These are phyloP conservation scores for Taurulus bubalis DNA, from an alignment of 2,113 vertebrate genomes.

Conservation along the genomic window DNA sequence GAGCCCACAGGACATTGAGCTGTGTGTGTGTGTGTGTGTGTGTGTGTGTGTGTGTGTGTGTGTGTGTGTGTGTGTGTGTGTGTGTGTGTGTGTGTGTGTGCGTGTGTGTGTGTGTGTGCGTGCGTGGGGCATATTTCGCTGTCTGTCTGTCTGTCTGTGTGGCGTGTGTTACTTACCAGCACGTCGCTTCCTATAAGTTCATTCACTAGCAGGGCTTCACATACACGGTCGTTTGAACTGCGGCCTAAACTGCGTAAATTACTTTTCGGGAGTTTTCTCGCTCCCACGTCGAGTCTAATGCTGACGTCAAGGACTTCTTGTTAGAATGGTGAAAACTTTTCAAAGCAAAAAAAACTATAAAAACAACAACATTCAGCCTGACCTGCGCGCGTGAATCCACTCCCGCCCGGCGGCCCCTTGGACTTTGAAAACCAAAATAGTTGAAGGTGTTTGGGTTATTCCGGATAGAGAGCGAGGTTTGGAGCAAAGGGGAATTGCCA, in stretches of 20 bases:
- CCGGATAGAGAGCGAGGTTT: conserved; percentile 18
- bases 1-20: background rate
- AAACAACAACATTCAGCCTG: conserved; percentile 10
- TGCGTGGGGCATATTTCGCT: background rate
- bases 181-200: background rate
- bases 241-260: background rate
- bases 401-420: conserved; percentile 33
- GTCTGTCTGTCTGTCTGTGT: background rate
- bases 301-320: conserved; percentile 63
- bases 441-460: conserved; percentile 4
- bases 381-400: conserved; percentile 59
- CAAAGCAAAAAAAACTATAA: conserved; percentile 1
- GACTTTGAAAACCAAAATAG: background rate
- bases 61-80: too few relatives aligned
- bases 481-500: conserved; percentile 41
- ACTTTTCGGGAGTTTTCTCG: conserved; percentile 25
- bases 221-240: background rate
- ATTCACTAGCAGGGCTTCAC: background rate
- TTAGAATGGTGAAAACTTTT: conserved; percentile 63
- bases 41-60: background rate
- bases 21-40: background rate
- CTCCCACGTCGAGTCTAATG: conserved; percentile 45
- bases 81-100: background rate
- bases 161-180: background rate
- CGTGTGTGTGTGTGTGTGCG: background rate